These are phyloP conservation scores for Parus major DNA, from an alignment of 2,113 vertebrate species.

Conservation along the genomic window DNA sequence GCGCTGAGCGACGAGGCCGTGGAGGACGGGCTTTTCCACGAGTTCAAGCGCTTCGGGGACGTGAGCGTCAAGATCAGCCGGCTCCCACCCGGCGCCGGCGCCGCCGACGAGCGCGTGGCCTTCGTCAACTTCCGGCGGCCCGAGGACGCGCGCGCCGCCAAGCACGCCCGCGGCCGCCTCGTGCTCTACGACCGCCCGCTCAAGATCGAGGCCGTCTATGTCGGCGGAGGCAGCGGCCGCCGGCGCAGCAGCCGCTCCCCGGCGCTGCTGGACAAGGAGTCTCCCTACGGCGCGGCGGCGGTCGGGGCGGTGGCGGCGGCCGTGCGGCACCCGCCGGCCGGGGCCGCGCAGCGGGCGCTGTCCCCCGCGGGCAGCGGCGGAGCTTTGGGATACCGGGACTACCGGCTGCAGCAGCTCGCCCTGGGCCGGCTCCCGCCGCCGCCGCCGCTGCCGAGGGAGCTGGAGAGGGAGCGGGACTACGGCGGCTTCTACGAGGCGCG, in stretches of 20 bases:
- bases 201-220: slow-evolving; percentile 92
- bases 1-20: slow-evolving; percentile 94
- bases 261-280: slow-evolving; percentile 81
- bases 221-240: slow-evolving; percentile 75
- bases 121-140: slow-evolving; percentile 94
- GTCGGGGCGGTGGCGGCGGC: slow-evolving; percentile 74
- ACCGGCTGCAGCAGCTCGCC: slow-evolving; percentile 91
- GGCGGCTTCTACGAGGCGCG: slow-evolving; percentile 90
- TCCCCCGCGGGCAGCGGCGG: slow-evolving; percentile 80
- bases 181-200: slow-evolving; percentile 93
- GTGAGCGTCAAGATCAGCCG: slow-evolving; percentile 96
- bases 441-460: slow-evolving; percentile 85
- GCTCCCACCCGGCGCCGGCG: slow-evolving; percentile 67
- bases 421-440: slow-evolving; percentile 90
- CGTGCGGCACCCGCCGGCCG: slow-evolving; percentile 77
- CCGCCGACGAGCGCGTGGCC: slow-evolving; percentile 87
- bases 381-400: slow-evolving; percentile 91
- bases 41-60: slow-evolving; percentile 95
- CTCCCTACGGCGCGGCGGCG: slow-evolving; percentile 37
- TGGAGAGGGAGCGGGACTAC: slow-evolving; percentile 89
- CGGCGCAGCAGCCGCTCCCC: slow-evolving; percentile 89
- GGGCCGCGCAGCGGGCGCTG: slow-evolving; percentile 80
- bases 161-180: slow-evolving; percentile 89
- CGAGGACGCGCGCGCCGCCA: slow-evolving; percentile 92
- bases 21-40: slow-evolving; percentile 96